These are phyloP conservation scores for Tribolium castaneum DNA, from an alignment of 1,140 invertebrate species.

Conservation along the genomic window DNA sequence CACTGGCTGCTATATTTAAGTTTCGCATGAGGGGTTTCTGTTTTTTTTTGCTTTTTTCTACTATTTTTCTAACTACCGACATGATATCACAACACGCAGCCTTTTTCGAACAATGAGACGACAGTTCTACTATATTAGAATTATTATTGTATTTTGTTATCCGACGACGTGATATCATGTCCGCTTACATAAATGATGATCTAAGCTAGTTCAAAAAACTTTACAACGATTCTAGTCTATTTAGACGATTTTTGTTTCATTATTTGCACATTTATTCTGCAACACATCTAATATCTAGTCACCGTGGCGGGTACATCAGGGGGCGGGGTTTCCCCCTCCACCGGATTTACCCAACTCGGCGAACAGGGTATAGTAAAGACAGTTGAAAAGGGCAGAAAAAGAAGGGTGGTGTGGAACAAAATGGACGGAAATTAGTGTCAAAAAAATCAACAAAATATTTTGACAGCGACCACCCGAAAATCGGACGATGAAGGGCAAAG, in stretches of 20 bases:
- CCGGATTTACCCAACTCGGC: too few relatives aligned
- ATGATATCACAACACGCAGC: slow-evolving; percentile 30
- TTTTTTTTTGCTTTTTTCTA: slow-evolving; percentile 31
- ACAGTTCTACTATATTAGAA: slow-evolving; percentile 4
- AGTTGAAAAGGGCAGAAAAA: background rate
- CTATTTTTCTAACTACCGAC: slow-evolving; percentile 12
- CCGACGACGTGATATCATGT: slow-evolving; percentile 28
- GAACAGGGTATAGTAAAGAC: background rate
- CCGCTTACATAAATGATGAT: slow-evolving; percentile 35
- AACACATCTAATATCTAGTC: slow-evolving; percentile 16
- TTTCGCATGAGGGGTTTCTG: slow-evolving; percentile 47
- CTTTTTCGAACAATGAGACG: slow-evolving; percentile 18
- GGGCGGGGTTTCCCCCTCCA: background rate
- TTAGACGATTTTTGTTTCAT: slow-evolving; percentile 41
- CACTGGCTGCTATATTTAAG: slow-evolving; percentile 57
- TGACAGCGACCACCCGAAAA: background rate
- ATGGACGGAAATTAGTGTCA: background rate
- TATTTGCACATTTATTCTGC: slow-evolving; percentile 40
- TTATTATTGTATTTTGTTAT: background rate
- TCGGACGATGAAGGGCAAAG: slow-evolving; percentile 3
- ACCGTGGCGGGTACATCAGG: too few relatives aligned
- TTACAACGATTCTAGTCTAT: slow-evolving; percentile 47
- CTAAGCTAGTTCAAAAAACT: slow-evolving; percentile 43
- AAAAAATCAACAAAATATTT: background rate
- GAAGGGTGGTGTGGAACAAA: background rate